Base-by-base conservation (phyloP, 2,888 invertebrate genomes). In the Acleris literana region DNA sequence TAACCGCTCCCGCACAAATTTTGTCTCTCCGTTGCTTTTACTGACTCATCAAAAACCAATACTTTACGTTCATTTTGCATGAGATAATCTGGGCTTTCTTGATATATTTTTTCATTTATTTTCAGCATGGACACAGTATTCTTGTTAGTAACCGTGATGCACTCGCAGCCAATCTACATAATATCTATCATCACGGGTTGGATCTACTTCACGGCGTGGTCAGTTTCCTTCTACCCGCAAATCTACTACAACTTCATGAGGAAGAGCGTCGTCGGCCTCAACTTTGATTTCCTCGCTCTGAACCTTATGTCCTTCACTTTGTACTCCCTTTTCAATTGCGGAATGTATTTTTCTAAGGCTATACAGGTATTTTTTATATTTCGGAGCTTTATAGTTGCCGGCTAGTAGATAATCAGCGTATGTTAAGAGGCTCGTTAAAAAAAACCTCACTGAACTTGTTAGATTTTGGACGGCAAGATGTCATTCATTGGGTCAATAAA, bases 131-230 rank as follows among this genome's bases (percentile, higher is more conserved):
- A 94, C 53, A 87, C 95, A 64, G 92, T 96, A 17, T 98, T 95
- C 87, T 88, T 98, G 1, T 94, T 96, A 57, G 94, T 98, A 13
- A 96, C 95, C 5, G 95, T 97, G 29, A 96, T 95, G 87, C 95
- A 95, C 81, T 95, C 95, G 0, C 86, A 93, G 51, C 88, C 90
- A 0, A 92, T 99, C 62, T 94, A 95, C 70, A 93, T 95, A 5
- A 90, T 97, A 57, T 97, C 97, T 25, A 88, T 94, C 68, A 94
- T 97, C 4, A 96, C 99, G 83, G 99, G 99, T n/a, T 99, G 99
- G 99, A 93, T 98, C 33, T 99, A 99, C 90, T 99, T 99, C 92
- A 94, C 95, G 33, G 99, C 99, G 13, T 99, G 99, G 99, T 99
- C 99, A 1, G 90, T 99, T 53, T 99, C 99, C 1, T 99, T 99